Conservation (phyloP, 2,113 vertebrate species). For the Lanius collurio region DNA sequence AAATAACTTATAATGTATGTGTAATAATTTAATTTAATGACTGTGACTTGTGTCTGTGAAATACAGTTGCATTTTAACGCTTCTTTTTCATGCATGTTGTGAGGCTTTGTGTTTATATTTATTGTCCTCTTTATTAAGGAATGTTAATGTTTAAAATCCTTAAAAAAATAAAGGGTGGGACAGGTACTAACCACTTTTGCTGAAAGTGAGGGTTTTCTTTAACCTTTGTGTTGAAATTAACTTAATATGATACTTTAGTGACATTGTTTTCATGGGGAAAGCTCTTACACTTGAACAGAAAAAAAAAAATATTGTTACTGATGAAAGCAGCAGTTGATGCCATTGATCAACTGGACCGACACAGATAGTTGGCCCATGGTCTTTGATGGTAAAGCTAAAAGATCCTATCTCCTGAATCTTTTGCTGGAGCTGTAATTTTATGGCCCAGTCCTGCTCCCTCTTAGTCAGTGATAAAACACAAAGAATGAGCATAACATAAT, state of each 20-base stretch:
- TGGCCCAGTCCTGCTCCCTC: neutral
- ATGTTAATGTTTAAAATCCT: constrained; percentile 8
- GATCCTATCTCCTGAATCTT: neutral
- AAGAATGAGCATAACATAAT: neutral
- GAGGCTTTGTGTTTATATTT: constrained; percentile 62
- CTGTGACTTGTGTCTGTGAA: constrained; percentile 60
- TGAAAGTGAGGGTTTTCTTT: neutral
- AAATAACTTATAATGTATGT: constrained; percentile 67
- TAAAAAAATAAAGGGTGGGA: neutral
- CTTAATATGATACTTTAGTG: neutral
- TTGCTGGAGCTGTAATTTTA: neutral
- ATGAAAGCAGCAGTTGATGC: neutral
- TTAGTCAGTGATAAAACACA: neutral
- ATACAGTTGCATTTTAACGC: constrained; percentile 64
- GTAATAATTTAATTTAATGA: constrained; percentile 70
- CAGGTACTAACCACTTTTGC: neutral
- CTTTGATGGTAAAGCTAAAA: neutral
- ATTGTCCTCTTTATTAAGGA: constrained; percentile 24
- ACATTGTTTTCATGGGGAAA: neutral
- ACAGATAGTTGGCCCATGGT: neutral
- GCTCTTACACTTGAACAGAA: neutral
- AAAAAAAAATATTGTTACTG: neutral
- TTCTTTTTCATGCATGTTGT: constrained; percentile 43
- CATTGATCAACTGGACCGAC: neutral
- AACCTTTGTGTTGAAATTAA: neutral